These are phyloP conservation scores for Otus sunia DNA, from an alignment of 2,113 vertebrate species.

Conservation along the genomic window DNA sequence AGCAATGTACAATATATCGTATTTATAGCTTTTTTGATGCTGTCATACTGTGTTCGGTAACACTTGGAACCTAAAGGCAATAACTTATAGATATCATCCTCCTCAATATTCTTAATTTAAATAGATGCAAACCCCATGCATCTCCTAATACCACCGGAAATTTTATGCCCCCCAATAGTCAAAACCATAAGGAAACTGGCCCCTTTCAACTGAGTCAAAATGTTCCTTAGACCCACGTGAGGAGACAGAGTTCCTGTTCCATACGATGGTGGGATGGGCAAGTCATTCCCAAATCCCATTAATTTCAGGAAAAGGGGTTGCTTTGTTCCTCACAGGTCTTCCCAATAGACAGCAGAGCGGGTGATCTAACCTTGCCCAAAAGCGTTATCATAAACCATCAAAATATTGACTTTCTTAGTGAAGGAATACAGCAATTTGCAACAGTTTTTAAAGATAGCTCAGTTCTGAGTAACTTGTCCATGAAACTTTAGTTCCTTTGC, in stretches of 20 bases:
- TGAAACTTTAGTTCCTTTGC: not conserved
- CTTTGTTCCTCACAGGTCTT: not conserved
- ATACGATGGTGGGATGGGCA: not conserved
- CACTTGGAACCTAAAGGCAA: not conserved
- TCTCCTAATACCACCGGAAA: not conserved
- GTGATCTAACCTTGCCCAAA: not conserved
- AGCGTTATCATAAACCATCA: not conserved
- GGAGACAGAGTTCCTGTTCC: not conserved
- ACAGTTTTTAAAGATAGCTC: not conserved
- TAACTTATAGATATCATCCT: not conserved
- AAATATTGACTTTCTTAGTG: not conserved
- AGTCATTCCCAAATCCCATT: not conserved
- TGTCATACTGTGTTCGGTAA: not conserved
- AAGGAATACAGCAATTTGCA: not conserved
- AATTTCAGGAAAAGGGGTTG: not conserved
- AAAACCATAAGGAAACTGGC: not conserved
- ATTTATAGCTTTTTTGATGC: not conserved
- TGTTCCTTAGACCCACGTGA: rapidly evolving
- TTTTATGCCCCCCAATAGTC: not conserved
- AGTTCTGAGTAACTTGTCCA: not conserved
- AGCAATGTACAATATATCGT: not conserved
- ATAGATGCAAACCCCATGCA: not conserved
- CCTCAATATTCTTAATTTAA: not conserved
- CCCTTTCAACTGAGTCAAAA: not conserved
- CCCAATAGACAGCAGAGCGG: not conserved